phyloP scores from a whole-genome alignment of 2,888 invertebrate species.

The Bimastos eiseni region DNA sequence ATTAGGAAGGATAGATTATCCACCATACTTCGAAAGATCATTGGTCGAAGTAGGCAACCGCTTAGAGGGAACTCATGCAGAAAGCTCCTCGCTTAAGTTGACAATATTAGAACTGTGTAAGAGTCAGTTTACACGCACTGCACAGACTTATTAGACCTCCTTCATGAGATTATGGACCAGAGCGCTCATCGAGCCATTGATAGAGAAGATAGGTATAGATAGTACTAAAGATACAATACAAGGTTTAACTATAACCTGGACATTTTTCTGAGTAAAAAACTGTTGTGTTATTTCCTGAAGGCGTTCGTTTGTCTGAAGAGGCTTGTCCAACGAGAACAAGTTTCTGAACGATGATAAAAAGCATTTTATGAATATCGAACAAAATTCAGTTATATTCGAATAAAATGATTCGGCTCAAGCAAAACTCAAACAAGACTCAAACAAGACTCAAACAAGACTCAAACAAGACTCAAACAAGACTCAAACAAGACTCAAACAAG shows the following conservation, averaged over 20 bases:
- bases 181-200: not conserved
- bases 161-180: not conserved
- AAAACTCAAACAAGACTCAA: too few species aligned
- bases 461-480: too few species aligned
- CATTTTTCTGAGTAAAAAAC: not conserved
- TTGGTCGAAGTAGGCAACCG: too few species aligned
- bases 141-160: not conserved
- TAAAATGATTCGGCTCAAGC: too few species aligned
- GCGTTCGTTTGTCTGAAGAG: not conserved
- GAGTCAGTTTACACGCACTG: not conserved
- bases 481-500: too few species aligned
- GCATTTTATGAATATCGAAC: too few species aligned
- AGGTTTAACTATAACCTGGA: not conserved
- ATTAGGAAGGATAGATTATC: not conserved
- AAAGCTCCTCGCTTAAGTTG: not conserved
- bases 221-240: not conserved
- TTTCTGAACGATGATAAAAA: too few species aligned
- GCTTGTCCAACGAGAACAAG: not conserved
- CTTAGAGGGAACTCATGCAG: not conserved
- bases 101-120: not conserved
- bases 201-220: too few species aligned
- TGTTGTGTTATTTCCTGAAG: not conserved
- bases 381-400: too few species aligned
- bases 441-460: too few species aligned
- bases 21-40: not conserved